Base-by-base conservation (phyloP, 2,113 vertebrate species). In the Hystrix cristata region DNA sequence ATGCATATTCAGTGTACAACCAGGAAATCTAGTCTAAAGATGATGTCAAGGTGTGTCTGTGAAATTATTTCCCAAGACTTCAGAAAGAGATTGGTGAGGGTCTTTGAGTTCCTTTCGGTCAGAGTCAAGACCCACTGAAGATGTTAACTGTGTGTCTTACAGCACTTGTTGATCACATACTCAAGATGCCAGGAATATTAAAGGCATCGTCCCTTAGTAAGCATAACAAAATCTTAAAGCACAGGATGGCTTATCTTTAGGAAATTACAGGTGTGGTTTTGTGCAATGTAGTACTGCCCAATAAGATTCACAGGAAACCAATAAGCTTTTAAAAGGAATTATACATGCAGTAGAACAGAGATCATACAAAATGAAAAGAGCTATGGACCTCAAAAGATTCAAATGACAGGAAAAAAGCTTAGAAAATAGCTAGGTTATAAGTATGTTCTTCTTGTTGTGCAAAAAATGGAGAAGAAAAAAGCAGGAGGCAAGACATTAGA, bases 341-440 rank as follows among this genome's bases (percentile, higher is more conserved):
- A 90, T 38, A 46, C 13, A 69, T 48, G 10, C 7, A 69, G 16
- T 84, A 81, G 69, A 48, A 74, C 34, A 94, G 23, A 76, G 64
- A 84, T 29, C 78, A 88, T 7, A 31, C 11, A 69, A 83, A 94
- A 93, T 53, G 67, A 90, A 95, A 87, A 27, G 34, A 72, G 13
- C 27, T 64, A 76, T 10, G 5, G 11, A 87, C 4, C 59, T 79
- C 21, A 74, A 65, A 84, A 48, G 71, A 57, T 67, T 80, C 51
- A 95, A 29, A 13, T 7, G 43, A 7, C 15, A 81, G 51, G 64
- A 95, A 91, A 48, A 11, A 81, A 64, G 15, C 29, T 82, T 48
- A 74, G 12, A 80, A 90, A 57, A 80, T 16, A 19, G 7, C 34
- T 67, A 31, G 80, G 23, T 18, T 67, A 43, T 12, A 90, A 87